Conservation (phyloP, 2,113 vertebrate species). For the Sardina pilchardus region DNA sequence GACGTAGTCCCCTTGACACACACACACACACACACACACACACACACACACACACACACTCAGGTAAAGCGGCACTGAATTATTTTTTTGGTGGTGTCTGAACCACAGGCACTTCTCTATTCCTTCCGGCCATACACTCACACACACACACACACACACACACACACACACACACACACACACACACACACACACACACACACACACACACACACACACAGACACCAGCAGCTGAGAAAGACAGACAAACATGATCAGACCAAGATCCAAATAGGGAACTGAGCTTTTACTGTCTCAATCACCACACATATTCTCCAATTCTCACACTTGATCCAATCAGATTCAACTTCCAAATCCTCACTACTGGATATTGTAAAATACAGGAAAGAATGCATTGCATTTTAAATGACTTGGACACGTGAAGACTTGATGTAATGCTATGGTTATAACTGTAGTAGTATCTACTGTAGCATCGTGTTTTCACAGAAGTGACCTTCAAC, state of each 20-base stretch:
- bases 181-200: background rate
- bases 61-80: background rate
- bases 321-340: background rate
- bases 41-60: background rate
- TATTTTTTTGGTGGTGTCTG: background rate
- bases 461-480: too few relatives aligned
- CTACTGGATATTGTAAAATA: too few relatives aligned
- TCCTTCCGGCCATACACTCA: background rate
- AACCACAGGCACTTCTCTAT: background rate
- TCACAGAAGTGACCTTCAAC: too few relatives aligned
- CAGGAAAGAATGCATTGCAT: too few relatives aligned
- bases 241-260: background rate
- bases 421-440: too few relatives aligned
- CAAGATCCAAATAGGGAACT: background rate
- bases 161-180: constrained; percentile 4
- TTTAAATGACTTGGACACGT: too few relatives aligned
- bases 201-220: constrained; percentile 8
- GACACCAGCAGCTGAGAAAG: background rate
- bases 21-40: too few relatives aligned
- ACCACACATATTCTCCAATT: background rate
- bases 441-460: too few relatives aligned
- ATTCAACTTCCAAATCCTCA: background rate
- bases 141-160: constrained; percentile 4
- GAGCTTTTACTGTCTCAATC: background rate
- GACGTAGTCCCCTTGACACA: too few relatives aligned